Percentiles rank a stretch among this genome's conserved stretches.
Conservation (phyloP, 2,113 vertebrate species). For the Istiophorus platypterus region DNA sequence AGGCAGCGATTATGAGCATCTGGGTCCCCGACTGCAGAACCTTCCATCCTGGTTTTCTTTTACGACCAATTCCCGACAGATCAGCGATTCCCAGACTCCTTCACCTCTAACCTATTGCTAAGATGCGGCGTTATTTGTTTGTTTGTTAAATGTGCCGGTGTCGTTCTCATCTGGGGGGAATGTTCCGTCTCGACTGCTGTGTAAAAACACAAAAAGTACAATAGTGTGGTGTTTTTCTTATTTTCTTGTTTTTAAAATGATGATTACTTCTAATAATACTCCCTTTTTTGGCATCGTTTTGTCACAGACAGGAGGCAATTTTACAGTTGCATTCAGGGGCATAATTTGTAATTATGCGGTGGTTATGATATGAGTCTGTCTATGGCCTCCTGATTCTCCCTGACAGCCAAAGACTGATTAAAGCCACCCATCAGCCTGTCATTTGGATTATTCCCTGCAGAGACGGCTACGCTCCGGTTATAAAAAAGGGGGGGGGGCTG, state of each 20-base stretch:
- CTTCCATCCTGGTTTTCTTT: background rate
- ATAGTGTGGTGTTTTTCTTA: too few relatives aligned
- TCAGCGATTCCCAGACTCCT: background rate
- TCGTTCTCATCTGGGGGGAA: background rate
- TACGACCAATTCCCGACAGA: background rate
- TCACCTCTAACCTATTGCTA: background rate
- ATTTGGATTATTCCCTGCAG: constrained; percentile 61
- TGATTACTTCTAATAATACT: constrained; percentile 44
- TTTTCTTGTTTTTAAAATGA: too few relatives aligned
- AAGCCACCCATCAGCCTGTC: constrained; percentile 64
- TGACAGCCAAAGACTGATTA: constrained; percentile 59
- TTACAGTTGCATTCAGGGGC: constrained; percentile 45
- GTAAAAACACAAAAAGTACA: constrained; percentile 1
- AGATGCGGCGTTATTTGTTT: too few relatives aligned
- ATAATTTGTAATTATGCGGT: constrained; percentile 71
- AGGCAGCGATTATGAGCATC: background rate
- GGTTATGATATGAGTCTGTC: constrained; percentile 67
- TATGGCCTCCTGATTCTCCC: constrained; percentile 49
- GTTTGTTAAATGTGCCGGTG: background rate
- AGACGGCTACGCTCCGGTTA: constrained; percentile 29
- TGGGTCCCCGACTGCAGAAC: too few relatives aligned
- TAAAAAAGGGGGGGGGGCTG: background rate
- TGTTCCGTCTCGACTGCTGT: constrained; percentile 5
- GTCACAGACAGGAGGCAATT: constrained; percentile 55
- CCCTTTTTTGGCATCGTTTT: constrained; percentile 53